Evolutionary conservation across 2,888 invertebrate species (phyloP).

Genomic region (Pilophorus perplexus): DNA sequence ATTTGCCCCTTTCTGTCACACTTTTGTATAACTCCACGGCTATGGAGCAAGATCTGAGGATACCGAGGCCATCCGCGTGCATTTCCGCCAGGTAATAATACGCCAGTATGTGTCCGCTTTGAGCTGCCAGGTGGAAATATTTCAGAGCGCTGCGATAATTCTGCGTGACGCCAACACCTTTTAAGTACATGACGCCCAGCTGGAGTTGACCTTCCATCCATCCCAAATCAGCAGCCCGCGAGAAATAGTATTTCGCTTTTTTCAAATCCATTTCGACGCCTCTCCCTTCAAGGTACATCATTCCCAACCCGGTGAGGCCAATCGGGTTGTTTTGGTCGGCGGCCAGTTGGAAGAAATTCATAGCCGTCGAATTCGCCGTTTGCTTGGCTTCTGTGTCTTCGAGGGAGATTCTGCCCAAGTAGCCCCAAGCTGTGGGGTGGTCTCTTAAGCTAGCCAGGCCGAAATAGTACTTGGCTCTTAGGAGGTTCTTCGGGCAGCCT

Average conservation of each 20-base stretch:
- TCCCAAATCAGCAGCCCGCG: conserved; percentile 94
- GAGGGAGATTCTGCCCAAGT: conserved; percentile 95
- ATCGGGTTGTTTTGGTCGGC: conserved; percentile 94
- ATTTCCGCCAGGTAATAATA: conserved; percentile 95
- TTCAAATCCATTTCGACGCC: conserved; percentile 82
- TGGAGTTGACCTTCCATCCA: conserved; percentile 98
- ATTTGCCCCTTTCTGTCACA: conserved; percentile 94
- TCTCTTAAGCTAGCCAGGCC: conserved; percentile 91
- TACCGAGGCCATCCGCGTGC: conserved; percentile 96
- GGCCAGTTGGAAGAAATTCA: conserved; percentile 89
- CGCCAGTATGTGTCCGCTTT: conserved; percentile 94
- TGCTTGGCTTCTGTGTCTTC: conserved; percentile 92
- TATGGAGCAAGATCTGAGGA: conserved; percentile 86
- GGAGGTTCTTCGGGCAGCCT: conserved; percentile 88
- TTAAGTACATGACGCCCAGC: conserved; percentile 95
- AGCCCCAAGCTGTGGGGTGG: conserved; percentile 93
- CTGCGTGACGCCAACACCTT: conserved; percentile 79
- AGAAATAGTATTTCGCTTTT: conserved; percentile 85
- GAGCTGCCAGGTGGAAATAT: conserved; percentile 94
- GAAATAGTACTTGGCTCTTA: conserved; percentile 83
- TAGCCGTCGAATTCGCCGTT: conserved; percentile 90
- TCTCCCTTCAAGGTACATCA: conserved; percentile 92
- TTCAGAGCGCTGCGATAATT: conserved; percentile 94
- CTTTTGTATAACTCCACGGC: conserved; percentile 96
- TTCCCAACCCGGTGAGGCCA: conserved; percentile 92